Evolutionary conservation across 2,797 vertebrate species (phyloP).

Genomic region (Okamejei kenojei): DNA sequence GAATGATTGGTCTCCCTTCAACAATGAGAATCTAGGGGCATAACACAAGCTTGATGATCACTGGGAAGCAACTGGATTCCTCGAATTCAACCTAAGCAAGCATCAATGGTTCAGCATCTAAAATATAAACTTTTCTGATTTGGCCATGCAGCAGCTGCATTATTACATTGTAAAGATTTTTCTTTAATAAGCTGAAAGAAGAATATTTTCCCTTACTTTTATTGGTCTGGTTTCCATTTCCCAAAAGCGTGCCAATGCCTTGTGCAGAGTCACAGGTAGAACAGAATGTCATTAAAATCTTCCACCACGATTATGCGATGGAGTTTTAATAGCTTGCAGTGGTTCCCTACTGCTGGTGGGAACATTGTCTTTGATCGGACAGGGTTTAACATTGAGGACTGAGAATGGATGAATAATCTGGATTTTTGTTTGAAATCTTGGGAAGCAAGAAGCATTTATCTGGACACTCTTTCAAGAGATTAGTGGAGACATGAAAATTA

Average conservation of each 20-base stretch:
- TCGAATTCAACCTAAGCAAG: background rate
- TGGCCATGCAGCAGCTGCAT: background rate
- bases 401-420: background rate
- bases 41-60: background rate
- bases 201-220: background rate
- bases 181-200: background rate
- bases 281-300: background rate
- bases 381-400: background rate
- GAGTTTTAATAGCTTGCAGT: background rate
- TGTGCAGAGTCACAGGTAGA: background rate
- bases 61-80: background rate
- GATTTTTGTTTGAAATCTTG: background rate
- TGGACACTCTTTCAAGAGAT: background rate
- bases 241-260: background rate
- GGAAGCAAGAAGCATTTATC: background rate
- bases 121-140: background rate
- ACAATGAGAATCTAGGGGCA: background rate
- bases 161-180: background rate
- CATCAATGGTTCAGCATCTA: background rate
- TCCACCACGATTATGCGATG: background rate
- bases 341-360: background rate
- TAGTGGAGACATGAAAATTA: background rate
- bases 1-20: background rate
- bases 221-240: background rate
- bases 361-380: background rate